phyloP scores from a whole-genome alignment of 2,113 vertebrate genomes.

The Chauna torquata region DNA sequence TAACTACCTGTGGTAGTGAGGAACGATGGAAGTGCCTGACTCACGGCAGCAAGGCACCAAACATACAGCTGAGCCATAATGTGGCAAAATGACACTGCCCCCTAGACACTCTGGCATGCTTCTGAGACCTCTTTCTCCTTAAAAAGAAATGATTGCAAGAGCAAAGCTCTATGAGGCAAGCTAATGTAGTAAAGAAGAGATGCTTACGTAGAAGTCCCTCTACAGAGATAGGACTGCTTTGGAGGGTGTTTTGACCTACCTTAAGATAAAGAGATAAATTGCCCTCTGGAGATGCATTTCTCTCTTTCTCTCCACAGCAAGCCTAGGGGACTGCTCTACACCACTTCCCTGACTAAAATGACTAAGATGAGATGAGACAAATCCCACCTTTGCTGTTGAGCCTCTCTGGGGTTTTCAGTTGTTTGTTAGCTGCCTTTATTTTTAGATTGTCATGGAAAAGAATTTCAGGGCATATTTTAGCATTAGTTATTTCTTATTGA shows the following conservation, averaged over 20 bases:
- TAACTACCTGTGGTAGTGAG: neutral
- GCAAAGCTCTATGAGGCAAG: neutral
- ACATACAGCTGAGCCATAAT: neutral
- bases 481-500: slow-evolving; percentile 24
- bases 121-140: neutral
- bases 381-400: neutral
- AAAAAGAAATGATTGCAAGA: neutral
- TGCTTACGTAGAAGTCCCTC: neutral
- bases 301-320: neutral
- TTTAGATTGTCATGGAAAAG: neutral
- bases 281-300: neutral
- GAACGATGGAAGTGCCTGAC: neutral
- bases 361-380: neutral
- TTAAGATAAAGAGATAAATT: neutral
- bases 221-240: neutral
- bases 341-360: neutral
- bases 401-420: neutral
- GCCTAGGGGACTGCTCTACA: neutral
- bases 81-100: neutral
- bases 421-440: neutral
- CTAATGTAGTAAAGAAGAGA: neutral
- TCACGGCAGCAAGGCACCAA: neutral
- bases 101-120: neutral
- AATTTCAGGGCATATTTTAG: neutral
- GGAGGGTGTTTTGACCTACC: neutral